Conservation (phyloP, 2,113 vertebrate species). For the Nibea albiflora region DNA sequence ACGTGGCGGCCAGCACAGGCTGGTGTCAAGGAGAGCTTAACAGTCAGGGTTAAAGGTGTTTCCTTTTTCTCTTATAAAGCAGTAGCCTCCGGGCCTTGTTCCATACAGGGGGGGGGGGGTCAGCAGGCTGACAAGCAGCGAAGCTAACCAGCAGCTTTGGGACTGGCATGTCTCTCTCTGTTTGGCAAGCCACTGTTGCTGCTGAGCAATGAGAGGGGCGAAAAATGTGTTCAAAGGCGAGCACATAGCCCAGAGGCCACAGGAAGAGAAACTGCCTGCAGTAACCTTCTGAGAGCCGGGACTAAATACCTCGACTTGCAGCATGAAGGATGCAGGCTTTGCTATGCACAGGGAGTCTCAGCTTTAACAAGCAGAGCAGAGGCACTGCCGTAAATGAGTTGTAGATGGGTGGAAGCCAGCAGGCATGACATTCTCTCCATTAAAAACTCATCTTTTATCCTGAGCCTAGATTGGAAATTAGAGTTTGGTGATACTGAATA, state of each 20-base stretch:
- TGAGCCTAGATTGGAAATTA: constrained; percentile 64
- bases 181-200: constrained; percentile 48
- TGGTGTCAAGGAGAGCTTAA: constrained; percentile 22
- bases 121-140: constrained; percentile 50
- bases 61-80: constrained; percentile 45
- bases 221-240: constrained; percentile 50
- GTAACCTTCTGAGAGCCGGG: constrained; percentile 52
- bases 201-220: constrained; percentile 48
- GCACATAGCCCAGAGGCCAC: constrained; percentile 48
- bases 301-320: constrained; percentile 22
- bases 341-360: constrained; percentile 37
- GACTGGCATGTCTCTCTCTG: constrained; percentile 33
- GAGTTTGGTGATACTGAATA: constrained; percentile 38
- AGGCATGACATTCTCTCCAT: constrained; percentile 74
- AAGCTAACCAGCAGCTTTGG: constrained; percentile 52
- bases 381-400: constrained; percentile 63
- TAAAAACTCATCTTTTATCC: constrained; percentile 74
- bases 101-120: constrained; percentile 12
- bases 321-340: constrained; percentile 47
- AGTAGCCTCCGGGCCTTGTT: constrained; percentile 46
- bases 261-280: constrained; percentile 47
- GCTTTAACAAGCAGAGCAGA: constrained; percentile 56
- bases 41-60: constrained; percentile 53
- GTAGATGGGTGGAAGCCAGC: constrained; percentile 62
- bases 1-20: neutral